phyloP scores from a whole-genome alignment of 1,140 invertebrate genomes.

The Branchinecta lindahli region DNA sequence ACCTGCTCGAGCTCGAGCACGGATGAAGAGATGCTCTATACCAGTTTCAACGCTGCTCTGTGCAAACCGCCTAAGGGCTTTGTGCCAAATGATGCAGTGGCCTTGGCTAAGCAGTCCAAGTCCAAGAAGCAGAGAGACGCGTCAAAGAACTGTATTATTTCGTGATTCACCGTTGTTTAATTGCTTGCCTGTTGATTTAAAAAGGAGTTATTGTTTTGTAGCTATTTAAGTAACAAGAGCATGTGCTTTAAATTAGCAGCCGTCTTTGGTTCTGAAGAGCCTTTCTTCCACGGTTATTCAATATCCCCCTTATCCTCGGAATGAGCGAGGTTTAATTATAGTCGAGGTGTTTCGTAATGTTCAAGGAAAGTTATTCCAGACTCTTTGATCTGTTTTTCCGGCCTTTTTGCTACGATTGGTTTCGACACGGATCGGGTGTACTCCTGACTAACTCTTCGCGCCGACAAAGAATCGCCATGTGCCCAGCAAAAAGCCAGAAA shows the following conservation, averaged over 20 bases:
- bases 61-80: constrained; percentile 62
- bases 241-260: constrained; percentile 1
- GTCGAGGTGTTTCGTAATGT: too few relatives aligned
- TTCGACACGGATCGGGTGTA: too few relatives aligned
- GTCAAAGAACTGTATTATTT: constrained; percentile 48
- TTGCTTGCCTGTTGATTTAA: not conserved
- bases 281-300: too few relatives aligned
- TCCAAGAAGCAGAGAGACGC: constrained; percentile 34
- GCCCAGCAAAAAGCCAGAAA: too few relatives aligned
- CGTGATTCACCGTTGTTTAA: constrained; percentile 35
- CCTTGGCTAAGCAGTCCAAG: constrained; percentile 32
- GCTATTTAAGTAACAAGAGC: constrained; percentile 13
- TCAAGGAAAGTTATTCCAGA: too few relatives aligned
- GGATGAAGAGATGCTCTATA: constrained; percentile 63
- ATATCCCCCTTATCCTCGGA: too few relatives aligned
- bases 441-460: too few relatives aligned
- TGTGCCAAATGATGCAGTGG: constrained; percentile 70
- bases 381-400: too few relatives aligned
- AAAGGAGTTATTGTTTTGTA: constrained; percentile 22
- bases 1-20: constrained; percentile 63
- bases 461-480: too few relatives aligned
- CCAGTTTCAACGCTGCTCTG: constrained; percentile 57
- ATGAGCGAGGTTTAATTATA: too few relatives aligned
- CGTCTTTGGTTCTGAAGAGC: too few relatives aligned
- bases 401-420: too few relatives aligned